Percentiles rank a stretch among this genome's conserved stretches.
Evolutionary conservation across 2,797 vertebrate genomes (phyloP).

Genomic region (Enoplosus armatus): DNA sequence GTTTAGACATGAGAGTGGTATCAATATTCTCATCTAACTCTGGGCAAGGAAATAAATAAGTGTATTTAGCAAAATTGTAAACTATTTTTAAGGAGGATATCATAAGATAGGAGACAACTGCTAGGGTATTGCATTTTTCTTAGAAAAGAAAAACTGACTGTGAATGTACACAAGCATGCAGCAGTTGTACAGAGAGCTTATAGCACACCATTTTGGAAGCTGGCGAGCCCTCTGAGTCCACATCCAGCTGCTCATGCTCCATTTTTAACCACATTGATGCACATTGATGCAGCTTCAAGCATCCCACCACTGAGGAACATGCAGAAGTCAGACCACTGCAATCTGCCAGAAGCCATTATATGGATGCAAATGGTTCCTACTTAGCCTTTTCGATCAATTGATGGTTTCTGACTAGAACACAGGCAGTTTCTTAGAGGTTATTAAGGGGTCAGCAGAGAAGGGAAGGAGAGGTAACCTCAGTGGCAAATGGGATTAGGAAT

Average conservation of each 20-base stretch:
- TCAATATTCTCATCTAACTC: not conserved
- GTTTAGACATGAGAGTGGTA: not conserved
- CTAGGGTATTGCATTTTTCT: not conserved
- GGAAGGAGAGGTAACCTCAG: constrained; percentile 5
- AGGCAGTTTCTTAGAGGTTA: constrained; percentile 41
- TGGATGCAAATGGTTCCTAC: constrained; percentile 50
- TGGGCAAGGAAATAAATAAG: not conserved
- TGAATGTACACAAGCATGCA: not conserved
- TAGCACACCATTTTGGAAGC: not conserved
- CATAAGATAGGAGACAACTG: not conserved
- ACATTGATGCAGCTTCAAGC: constrained; percentile 10
- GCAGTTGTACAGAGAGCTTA: not conserved
- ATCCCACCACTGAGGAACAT: constrained; percentile 16
- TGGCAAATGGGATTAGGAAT: constrained; percentile 26
- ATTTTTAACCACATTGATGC: constrained; percentile 45
- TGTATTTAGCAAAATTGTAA: not conserved
- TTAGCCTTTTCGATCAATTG: constrained; percentile 52
- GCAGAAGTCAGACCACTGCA: constrained; percentile 25
- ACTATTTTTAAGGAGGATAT: no score
- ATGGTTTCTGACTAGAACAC: constrained; percentile 47
- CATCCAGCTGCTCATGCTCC: constrained; percentile 35
- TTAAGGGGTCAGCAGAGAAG: constrained; percentile 28
- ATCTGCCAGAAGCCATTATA: constrained; percentile 44
- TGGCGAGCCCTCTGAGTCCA: not conserved
- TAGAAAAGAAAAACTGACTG: not conserved